These are phyloP conservation scores for Papilio gigon DNA, from an alignment of 2,888 invertebrate species.

Conservation along the genomic window DNA sequence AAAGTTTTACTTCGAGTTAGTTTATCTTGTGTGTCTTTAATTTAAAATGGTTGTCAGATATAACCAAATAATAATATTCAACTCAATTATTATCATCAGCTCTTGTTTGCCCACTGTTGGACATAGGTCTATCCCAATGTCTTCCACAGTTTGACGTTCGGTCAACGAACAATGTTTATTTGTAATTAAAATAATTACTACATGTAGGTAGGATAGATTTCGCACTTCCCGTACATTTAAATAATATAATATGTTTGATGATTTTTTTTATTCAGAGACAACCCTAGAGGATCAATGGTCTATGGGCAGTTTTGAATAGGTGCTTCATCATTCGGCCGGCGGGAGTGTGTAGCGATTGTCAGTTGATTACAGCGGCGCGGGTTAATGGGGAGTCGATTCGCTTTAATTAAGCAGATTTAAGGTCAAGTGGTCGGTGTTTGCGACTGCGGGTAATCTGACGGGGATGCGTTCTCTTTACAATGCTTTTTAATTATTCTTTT, in stretches of 20 bases:
- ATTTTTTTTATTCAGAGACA: slow-evolving; percentile 43
- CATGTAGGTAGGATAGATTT: no score
- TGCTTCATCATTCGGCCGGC: slow-evolving; percentile 52
- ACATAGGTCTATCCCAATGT: no score
- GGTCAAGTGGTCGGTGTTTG: slow-evolving; percentile 52
- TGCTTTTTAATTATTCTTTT: slow-evolving; percentile 3
- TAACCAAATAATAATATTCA: no score
- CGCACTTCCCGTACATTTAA: no score
- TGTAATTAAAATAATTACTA: no score
- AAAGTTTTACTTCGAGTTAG: no score
- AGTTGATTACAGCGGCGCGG: slow-evolving; percentile 61
- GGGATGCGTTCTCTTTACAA: slow-evolving; percentile 4
- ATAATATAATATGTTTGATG: no score
- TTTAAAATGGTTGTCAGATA: not conserved
- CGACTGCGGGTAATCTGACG: slow-evolving; percentile 11
- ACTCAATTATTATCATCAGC: no score
- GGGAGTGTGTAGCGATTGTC: slow-evolving; percentile 66
- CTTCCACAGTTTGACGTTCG: no score
- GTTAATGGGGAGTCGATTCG: slow-evolving; percentile 54
- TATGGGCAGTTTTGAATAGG: slow-evolving; percentile 51
- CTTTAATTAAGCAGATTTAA: slow-evolving; percentile 66
- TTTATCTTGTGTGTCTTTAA: not conserved
- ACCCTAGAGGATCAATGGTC: slow-evolving; percentile 52
- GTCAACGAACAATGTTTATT: no score
- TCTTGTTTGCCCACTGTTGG: no score